Percentiles rank a stretch among this genome's conserved stretches.
Conservation (phyloP, 2,113 vertebrate species). For the Plotosus lineatus region DNA sequence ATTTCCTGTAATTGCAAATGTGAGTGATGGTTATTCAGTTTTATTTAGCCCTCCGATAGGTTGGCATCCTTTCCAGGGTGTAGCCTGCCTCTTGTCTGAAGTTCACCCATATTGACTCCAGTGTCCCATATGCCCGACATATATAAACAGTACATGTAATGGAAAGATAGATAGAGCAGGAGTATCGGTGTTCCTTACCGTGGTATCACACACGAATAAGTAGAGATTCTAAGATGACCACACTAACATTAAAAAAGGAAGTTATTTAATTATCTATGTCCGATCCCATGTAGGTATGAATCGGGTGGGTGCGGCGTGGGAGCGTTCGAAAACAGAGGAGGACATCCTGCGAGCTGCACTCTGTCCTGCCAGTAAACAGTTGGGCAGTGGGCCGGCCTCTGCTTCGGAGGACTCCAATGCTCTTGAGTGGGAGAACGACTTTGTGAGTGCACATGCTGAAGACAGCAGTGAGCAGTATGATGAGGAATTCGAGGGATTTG, state of each 20-base stretch:
- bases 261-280: neutral
- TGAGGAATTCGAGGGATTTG: slow-evolving; percentile 87
- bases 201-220: neutral
- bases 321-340: slow-evolving; percentile 93
- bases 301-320: slow-evolving; percentile 82
- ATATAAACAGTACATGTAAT: no score
- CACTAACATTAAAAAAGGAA: neutral
- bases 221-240: neutral
- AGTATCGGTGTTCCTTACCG: neutral
- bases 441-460: slow-evolving; percentile 85
- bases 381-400: slow-evolving; percentile 81
- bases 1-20: no score
- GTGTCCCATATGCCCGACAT: no score
- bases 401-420: slow-evolving; percentile 91
- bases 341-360: slow-evolving; percentile 92
- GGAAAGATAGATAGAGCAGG: no score
- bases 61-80: no score
- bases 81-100: no score
- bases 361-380: slow-evolving; percentile 69
- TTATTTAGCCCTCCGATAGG: no score
- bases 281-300: slow-evolving; percentile 80
- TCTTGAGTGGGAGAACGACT: slow-evolving; percentile 97
- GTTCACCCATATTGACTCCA: no score
- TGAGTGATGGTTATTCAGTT: no score
- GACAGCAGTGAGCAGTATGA: slow-evolving; percentile 82